Conservation (phyloP, 2,888 invertebrate species). For the Protonemura montana region DNA sequence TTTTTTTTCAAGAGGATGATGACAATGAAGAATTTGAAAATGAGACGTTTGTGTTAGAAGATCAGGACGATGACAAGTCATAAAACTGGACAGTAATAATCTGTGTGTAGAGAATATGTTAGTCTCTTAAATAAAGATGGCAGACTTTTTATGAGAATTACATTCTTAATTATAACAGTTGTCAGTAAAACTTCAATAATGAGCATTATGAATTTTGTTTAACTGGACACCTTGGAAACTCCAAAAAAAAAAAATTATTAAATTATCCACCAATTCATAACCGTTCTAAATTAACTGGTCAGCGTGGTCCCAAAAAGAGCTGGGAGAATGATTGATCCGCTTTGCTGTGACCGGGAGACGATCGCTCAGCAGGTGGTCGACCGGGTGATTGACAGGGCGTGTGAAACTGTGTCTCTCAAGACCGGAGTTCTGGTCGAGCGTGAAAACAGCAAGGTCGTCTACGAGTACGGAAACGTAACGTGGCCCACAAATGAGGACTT, state of each 20-base stretch:
- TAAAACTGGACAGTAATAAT: not conserved
- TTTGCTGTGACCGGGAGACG: not conserved
- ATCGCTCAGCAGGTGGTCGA: not conserved
- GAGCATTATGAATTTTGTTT: too few relatives aligned
- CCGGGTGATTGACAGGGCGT: not conserved
- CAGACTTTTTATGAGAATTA: too few relatives aligned
- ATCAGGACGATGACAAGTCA: not conserved
- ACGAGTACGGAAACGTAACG: conserved; percentile 23
- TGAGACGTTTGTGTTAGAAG: not conserved
- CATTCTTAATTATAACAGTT: too few relatives aligned
- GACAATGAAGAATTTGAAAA: conserved; percentile 17
- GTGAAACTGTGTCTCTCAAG: not conserved
- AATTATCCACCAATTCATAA: not conserved
- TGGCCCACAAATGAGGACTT: conserved; percentile 54
- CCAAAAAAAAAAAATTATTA: not conserved
- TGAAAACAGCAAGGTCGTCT: not conserved
- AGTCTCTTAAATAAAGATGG: too few relatives aligned
- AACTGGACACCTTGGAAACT: not conserved
- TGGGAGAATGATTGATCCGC: not conserved
- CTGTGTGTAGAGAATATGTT: too few relatives aligned
- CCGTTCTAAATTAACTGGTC: not conserved
- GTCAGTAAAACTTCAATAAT: too few relatives aligned
- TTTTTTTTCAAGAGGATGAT: conserved; percentile 2
- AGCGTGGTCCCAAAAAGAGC: not conserved
- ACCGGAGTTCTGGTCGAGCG: not conserved